Evolutionary conservation across 2,113 vertebrate species (phyloP), one percentile per base, ranked within the genome.

Genomic region (Nyctereutes procyonoides): DNA sequence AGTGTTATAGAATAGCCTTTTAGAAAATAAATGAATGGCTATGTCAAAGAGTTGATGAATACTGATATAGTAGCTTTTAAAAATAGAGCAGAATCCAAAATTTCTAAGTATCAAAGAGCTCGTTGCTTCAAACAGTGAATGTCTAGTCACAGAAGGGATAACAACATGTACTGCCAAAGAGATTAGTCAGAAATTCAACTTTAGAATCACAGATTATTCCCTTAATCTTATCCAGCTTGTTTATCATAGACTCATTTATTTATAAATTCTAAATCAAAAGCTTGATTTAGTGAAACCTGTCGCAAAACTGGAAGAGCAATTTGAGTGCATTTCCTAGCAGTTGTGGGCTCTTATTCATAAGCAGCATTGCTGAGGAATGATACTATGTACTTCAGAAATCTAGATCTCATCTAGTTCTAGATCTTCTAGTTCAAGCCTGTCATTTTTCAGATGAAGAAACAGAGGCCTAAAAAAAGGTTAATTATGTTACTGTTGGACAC

Each of bases 11-110:
- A 98, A 98, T 96, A 80, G 97, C 53, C 95, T 97, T 97, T 98
- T 96, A 97, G 89, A 97, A 97, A 95, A 90, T 97, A 95, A 97
- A 94, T 97, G 95, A 98, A 97, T 97, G 90, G 71, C 93, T 93
- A 63, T 97, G 96, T 92, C 86, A 88, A 95, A 82, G 95, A 94
- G 95, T 97, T 73, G 84, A 96, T 98, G 98, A 97, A 97, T 97
- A 95, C 95, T 95, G 97, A 97, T 97, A 98, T 83, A 83, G 93
- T 81, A 93, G 67, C 90, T 92, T 97, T 96, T 67, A 94, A 97
- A 98, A 97, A 96, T 92, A 97, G 95, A 96, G 85, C 92, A 97
- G 95, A 96, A 97, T 96, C 87, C 96, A 93, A 96, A 93, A 95
- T 93, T 92, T 97, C 80, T 22, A 92, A 97, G 87, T 97, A 90